Evolutionary conservation across 92 coral and sea anemone species (phyloP).

Genomic region (Epizoanthus scotinus): DNA sequence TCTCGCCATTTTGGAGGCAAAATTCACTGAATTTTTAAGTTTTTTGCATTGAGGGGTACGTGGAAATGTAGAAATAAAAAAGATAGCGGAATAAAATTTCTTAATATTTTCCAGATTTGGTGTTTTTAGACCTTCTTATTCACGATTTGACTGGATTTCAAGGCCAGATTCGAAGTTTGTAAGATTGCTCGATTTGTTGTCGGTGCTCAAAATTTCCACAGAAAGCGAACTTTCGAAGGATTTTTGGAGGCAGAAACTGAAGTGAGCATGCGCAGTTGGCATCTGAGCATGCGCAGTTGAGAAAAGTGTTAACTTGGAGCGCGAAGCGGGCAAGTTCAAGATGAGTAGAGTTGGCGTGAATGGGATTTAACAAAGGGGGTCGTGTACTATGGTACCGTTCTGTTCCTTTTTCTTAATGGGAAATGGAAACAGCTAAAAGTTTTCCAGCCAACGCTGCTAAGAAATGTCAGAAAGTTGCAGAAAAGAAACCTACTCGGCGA

Average conservation of each 20-base stretch:
- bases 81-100: slow-evolving; percentile 54
- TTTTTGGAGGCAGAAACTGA: slow-evolving; percentile 61
- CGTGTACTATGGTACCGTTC: slow-evolving; percentile 64
- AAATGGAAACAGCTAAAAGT: slow-evolving; percentile 89
- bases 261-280: slow-evolving; percentile 95
- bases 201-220: slow-evolving; percentile 73
- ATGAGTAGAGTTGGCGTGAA: slow-evolving; percentile 75
- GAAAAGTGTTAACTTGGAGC: slow-evolving; percentile 83
- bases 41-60: slow-evolving; percentile 65
- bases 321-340: slow-evolving; percentile 99
- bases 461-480: slow-evolving; percentile 61
- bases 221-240: slow-evolving; percentile 79
- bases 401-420: slow-evolving; percentile 78
- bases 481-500: slow-evolving; percentile 68
- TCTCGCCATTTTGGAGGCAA: slow-evolving; percentile 99
- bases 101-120: slow-evolving; percentile 59
- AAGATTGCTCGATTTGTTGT: slow-evolving; percentile 99
- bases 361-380: slow-evolving; percentile 84
- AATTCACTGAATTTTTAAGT: slow-evolving; percentile 76
- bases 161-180: slow-evolving; percentile 76
- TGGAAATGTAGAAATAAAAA: slow-evolving; percentile 60
- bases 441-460: slow-evolving; percentile 74
- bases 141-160: slow-evolving; percentile 65
- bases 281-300: slow-evolving; percentile 98
- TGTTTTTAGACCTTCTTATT: slow-evolving; percentile 48